phyloP scores from a whole-genome alignment of 2,113 vertebrate genomes.

The Taurulus bubalis region DNA sequence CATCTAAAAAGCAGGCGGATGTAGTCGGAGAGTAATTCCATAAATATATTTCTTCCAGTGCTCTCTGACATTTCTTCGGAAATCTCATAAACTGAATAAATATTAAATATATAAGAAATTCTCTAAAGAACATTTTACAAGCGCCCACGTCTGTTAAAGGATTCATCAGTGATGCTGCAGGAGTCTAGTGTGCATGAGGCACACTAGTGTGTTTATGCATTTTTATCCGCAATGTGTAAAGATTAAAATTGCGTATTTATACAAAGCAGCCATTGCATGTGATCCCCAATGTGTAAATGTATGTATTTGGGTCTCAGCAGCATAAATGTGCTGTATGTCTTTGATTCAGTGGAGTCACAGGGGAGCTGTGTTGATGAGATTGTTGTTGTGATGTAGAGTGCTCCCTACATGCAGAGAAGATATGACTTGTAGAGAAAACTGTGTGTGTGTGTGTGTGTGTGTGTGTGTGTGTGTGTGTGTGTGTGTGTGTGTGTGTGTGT shows the following conservation, averaged over 20 bases:
- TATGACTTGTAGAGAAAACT: conserved; percentile 39
- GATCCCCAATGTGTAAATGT: conserved; percentile 38
- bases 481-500: not conserved
- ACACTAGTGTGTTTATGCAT: conserved; percentile 28
- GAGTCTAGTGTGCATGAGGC: not conserved
- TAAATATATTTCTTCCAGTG: conserved; percentile 33
- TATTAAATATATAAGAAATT: conserved; percentile 36
- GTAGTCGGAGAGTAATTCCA: conserved; percentile 24
- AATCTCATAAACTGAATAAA: conserved; percentile 53
- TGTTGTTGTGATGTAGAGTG: conserved; percentile 49
- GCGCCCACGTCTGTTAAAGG: conserved; percentile 8
- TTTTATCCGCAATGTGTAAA: conserved; percentile 28
- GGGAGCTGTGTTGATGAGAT: conserved; percentile 58
- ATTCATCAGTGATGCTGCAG: conserved; percentile 18
- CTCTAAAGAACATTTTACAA: conserved; percentile 33
- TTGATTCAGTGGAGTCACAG: conserved; percentile 49
- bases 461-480: too few relatives aligned
- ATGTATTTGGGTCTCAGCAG: conserved; percentile 66
- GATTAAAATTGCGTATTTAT: conserved; percentile 21
- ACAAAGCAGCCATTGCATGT: conserved; percentile 13
- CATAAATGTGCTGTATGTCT: conserved; percentile 46
- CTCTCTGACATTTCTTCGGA: conserved; percentile 42
- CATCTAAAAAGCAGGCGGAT: conserved; percentile 24
- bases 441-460: not conserved
- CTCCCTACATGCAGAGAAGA: conserved; percentile 52